phyloP scores from a whole-genome alignment of 2,113 vertebrate species.

The Elgaria multicarinata region DNA sequence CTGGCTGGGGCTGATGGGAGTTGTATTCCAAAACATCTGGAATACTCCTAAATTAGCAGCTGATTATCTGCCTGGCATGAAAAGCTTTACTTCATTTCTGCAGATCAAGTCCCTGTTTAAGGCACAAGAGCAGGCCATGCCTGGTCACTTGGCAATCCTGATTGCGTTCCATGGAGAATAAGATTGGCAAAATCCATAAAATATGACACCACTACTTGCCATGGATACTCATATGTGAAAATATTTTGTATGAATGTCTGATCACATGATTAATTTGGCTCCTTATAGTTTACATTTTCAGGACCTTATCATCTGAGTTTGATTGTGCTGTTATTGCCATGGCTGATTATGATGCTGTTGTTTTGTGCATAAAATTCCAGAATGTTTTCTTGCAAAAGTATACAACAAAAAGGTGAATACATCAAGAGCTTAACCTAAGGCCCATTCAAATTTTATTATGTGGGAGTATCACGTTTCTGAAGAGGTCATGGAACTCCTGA shows the following conservation, averaged over 20 bases:
- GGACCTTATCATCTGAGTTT: background rate
- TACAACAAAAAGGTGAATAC: background rate
- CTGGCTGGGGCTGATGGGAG: too few relatives aligned
- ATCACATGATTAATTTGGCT: background rate
- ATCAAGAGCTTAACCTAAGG: too few relatives aligned
- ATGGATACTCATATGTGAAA: background rate
- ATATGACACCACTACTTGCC: background rate
- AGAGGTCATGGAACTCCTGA: too few relatives aligned
- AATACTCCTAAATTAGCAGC: background rate
- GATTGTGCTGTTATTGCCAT: too few relatives aligned
- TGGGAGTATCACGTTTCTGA: too few relatives aligned
- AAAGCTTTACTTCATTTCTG: background rate
- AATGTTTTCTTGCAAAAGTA: background rate
- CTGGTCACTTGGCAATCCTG: too few relatives aligned
- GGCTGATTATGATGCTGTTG: too few relatives aligned
- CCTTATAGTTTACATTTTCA: background rate
- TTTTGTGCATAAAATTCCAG: background rate
- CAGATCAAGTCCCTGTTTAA: background rate
- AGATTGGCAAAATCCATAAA: background rate
- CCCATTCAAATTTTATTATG: too few relatives aligned
- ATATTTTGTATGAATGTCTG: background rate
- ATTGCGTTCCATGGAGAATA: background rate
- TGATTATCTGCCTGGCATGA: background rate
- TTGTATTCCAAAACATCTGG: too few relatives aligned
- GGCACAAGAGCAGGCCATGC: background rate